These are phyloP conservation scores for Oceanodroma leucorhoa DNA, from an alignment of 2,797 vertebrate species.

Conservation along the genomic window DNA sequence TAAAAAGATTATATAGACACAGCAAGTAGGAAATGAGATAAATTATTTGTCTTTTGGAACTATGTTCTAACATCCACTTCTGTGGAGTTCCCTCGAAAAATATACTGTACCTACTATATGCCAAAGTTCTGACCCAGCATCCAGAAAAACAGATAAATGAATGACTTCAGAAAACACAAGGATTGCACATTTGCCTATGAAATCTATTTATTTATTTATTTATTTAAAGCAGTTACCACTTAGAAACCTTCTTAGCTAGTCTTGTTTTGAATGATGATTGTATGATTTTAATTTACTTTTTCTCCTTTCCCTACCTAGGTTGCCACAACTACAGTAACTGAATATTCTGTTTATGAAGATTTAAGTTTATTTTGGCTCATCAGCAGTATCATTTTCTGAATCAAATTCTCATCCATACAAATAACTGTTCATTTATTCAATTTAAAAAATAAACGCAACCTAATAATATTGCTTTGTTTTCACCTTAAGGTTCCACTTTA, in stretches of 20 bases:
- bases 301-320: neutral
- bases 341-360: constrained; percentile 32
- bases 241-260: constrained; percentile 40
- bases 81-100: neutral
- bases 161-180: neutral
- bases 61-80: neutral
- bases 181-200: neutral
- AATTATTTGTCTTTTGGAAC: neutral
- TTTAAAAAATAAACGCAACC: neutral
- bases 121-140: neutral
- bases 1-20: neutral
- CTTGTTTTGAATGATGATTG: constrained; percentile 16
- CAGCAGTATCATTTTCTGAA: constrained; percentile 16
- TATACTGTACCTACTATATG: neutral
- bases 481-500: neutral
- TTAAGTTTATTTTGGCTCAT: constrained; percentile 41
- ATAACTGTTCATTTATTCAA: constrained; percentile 41
- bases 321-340: neutral
- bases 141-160: neutral
- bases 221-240: constrained; percentile 34
- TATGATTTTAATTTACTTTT: constrained; percentile 50
- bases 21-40: neutral
- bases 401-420: constrained; percentile 22
- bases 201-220: constrained; percentile 10
- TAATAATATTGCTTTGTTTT: neutral